Base-by-base conservation (phyloP, 2,113 vertebrate genomes). In the Boleophthalmus pectinirostris region DNA sequence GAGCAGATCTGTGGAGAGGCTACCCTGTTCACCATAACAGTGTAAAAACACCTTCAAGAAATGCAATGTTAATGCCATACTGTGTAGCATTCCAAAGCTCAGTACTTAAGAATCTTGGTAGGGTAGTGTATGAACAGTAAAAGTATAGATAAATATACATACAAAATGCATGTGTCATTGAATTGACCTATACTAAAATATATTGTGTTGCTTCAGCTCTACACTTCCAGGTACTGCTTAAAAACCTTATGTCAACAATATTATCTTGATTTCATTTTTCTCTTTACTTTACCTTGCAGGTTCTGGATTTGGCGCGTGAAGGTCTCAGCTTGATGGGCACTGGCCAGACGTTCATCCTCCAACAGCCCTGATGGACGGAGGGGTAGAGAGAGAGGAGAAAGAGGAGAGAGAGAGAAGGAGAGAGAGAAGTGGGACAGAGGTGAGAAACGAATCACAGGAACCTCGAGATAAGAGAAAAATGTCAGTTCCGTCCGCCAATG, bases 331-430 rank as follows among this genome's bases (percentile, higher is more conserved):
- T 95, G 96, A 86, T 95, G 95, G 7, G 95, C 95, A 0, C 94
- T 95, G 43, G 94, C 93, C 86, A 96, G 76, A 51, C 96, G 94
- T 75, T 97, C 95, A n/a, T 96, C 96, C 73, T 97, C 96, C 89
- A 97, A 68, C 75, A 96, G 90, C 38, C 95, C 96, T 97, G 79
- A 20, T 29, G 54, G 58, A 13, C 46, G 35, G 51, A 43, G n/a
- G n/a, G n/a, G n/a, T n/a, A n/a, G 15, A 33, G 25, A 29, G 24
- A 16, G 15, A 18, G n/a, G n/a, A n/a, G n/a, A n/a, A n/a, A n/a
- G n/a, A 29, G 29, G 29, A 29, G 29, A 29, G 29, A 2, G 29
- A 29, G 29, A 29, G 29, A n/a, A n/a, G n/a, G 71, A n/a, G 60
- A 16, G 61, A 35, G 21, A 12, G 65, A 51, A 23, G 20, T 12